Evolutionary conservation across 2,113 vertebrate species (phyloP), one percentile per base, ranked within the genome.

Genomic region (Sinocyclocheilus anshuiensis): DNA sequence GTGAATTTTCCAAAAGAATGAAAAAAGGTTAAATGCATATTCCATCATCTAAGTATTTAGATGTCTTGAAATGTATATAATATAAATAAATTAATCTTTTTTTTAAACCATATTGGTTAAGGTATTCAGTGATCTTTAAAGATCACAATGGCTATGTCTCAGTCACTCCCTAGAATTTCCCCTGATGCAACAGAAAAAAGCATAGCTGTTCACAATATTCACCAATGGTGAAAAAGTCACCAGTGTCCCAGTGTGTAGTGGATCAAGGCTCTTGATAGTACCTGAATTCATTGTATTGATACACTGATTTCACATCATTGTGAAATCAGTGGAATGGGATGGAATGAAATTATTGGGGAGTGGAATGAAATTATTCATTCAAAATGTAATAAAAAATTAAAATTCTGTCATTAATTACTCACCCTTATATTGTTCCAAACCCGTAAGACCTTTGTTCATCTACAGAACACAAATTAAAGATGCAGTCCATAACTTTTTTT

Each of bases 1-100:
- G 50, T 76, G 39, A 71, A 87, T 76, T 22, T 55, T 48, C 20
- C 22, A 50, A 61, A 24, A 55, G 16, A 78, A 59, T 77, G 10
- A 67, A 53, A n/a, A 67, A 29, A 67, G 6, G 63, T 16, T 42
- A 24, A 50, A 76, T 50, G n/a, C n/a, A n/a, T n/a, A n/a, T n/a
- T n/a, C n/a, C n/a, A n/a, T n/a, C n/a, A n/a, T n/a, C n/a, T n/a
- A n/a, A n/a, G n/a, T n/a, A n/a, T n/a, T n/a, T n/a, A n/a, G n/a
- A n/a, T n/a, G n/a, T n/a, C n/a, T n/a, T n/a, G n/a, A n/a, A n/a
- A n/a, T n/a, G n/a, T n/a, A n/a, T n/a, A n/a, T n/a, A n/a, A n/a
- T n/a, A n/a, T n/a, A n/a, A n/a, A 61, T 63, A 12, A 16, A 16
- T 33, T 33, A 8, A 18, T 33, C 8, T 33, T 15, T 16, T n/a